phyloP scores from a whole-genome alignment of 1,140 invertebrate genomes.

The Eumeta japonica region DNA sequence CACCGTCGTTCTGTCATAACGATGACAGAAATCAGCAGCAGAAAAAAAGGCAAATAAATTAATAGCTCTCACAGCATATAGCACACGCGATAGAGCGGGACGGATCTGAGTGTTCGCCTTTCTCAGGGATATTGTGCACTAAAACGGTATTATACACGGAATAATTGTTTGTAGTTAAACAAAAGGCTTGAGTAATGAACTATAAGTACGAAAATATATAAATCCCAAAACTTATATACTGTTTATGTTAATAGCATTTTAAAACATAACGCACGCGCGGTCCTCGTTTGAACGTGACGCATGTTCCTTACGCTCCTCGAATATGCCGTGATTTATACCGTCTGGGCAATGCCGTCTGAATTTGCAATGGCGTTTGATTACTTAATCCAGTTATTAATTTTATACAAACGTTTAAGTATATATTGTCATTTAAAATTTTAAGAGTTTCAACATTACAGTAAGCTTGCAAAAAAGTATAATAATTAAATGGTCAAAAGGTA shows the following conservation, averaged over 20 bases:
- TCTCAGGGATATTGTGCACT: too few relatives aligned
- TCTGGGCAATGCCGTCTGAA: not conserved
- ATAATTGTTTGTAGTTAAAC: not conserved
- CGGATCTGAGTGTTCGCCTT: too few relatives aligned
- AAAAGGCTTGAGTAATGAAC: not conserved
- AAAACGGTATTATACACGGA: not conserved
- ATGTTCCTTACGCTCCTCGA: not conserved
- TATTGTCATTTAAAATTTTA: not conserved
- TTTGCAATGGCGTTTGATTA: not conserved
- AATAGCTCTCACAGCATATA: too few relatives aligned
- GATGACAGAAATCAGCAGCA: too few relatives aligned
- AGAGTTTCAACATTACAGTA: not conserved
- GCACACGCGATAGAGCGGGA: too few relatives aligned
- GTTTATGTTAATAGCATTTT: too few relatives aligned
- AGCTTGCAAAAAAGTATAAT: not conserved
- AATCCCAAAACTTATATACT: not conserved
- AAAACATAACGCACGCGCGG: too few relatives aligned
- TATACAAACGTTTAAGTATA: not conserved
- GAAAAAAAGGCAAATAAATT: too few relatives aligned
- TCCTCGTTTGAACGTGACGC: too few relatives aligned
- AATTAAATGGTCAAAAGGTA: not conserved
- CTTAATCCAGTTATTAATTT: not conserved
- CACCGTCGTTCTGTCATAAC: too few relatives aligned
- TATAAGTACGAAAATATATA: not conserved
- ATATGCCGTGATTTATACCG: not conserved